These are phyloP conservation scores for Antheraea yamamai DNA, from an alignment of 2,888 invertebrate genomes.

Conservation along the genomic window DNA sequence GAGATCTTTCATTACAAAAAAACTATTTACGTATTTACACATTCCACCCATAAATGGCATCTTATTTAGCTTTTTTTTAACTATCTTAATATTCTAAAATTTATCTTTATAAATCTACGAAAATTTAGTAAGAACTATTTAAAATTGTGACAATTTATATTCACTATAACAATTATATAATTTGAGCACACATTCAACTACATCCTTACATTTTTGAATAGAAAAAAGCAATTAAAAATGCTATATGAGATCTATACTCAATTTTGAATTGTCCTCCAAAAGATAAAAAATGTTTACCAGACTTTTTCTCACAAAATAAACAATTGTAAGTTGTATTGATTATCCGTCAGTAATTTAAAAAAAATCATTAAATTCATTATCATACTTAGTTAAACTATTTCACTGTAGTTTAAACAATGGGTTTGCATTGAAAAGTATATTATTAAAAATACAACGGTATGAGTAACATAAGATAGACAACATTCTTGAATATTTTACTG, in stretches of 20 bases:
- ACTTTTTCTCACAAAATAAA: too few relatives aligned
- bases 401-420: neutral
- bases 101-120: neutral
- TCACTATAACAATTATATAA: neutral
- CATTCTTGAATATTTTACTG: neutral
- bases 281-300: too few relatives aligned
- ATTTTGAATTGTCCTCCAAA: neutral
- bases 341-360: too few relatives aligned
- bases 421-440: neutral
- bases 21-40: conserved; percentile 19
- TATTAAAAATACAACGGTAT: neutral
- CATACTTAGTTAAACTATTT: neutral
- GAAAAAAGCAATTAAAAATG: neutral
- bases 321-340: too few relatives aligned
- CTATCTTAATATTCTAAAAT: neutral
- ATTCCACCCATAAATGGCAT: conserved; percentile 16
- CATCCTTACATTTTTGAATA: neutral
- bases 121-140: neutral
- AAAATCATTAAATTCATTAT: neutral
- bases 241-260: neutral
- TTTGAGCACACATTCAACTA: conserved; percentile 6
- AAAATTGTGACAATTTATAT: conserved; percentile 10
- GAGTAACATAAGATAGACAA: neutral
- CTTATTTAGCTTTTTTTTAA: neutral
- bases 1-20: conserved; percentile 15